Evolutionary conservation across 2,888 invertebrate species (phyloP), one percentile per base, ranked within the genome.

Genomic region (Geotrupes spiniger): DNA sequence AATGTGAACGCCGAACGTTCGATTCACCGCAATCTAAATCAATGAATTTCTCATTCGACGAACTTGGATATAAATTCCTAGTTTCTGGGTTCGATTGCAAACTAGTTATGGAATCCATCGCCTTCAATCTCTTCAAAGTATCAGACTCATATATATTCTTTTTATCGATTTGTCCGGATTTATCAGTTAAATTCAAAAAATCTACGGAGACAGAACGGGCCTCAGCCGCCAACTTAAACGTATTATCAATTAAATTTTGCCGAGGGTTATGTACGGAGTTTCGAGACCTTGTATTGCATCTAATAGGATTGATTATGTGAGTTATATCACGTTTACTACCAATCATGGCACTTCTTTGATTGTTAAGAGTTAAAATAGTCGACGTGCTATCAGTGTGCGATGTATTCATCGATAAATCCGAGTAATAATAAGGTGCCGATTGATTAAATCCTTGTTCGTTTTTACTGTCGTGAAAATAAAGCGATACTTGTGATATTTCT

Each of bases 361-460:
- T 89, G 63, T 89, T 89, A 25, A 89, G 61, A 27, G 70, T 71
- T 49, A 70, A 54, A 15, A 68, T 64, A 2, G 66, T 60, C 10
- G 64, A 63, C 16, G 55, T 60, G 42, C 61, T 66, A 37, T 65
- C 63, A 14, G 58, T 63, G 45, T 62, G 59, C 1, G 62, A 61
- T 0, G 65, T 61, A 51, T 69, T 67, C 59, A 70, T 62, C 2
- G 76, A 83, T 40, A 83, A 76, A 69, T 92, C 92, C 0, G 92
- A 90, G 68, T 92, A 92, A 64, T 92, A 92, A 64, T 92, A 92
- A 0, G 92, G 91, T 25, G 89, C 89, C 83, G 40, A 58, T 61
- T 47, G 40, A 8, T 33, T 33, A 26, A 49, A 36, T 8, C 15
- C 10, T 83, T 11, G 77, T 76, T n/a, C 61, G 62, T 25, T 45